Base-by-base conservation (phyloP, 2,888 invertebrate species). In the Lottia scabra region DNA sequence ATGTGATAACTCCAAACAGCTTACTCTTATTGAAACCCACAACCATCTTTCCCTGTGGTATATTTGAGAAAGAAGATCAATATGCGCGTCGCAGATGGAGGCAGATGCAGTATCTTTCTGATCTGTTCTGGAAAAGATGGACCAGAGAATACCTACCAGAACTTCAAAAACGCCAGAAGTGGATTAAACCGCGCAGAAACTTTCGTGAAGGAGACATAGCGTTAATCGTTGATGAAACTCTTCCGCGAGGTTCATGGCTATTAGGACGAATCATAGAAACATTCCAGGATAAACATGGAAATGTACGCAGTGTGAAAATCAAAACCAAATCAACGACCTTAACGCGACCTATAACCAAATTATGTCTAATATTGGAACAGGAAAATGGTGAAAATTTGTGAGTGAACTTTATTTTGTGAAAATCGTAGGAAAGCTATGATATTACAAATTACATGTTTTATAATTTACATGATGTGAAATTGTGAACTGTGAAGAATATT, bases 1-100 rank as follows among this genome's bases (percentile, higher is more conserved):
- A 48, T 13, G 68, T 71, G n/a, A 38, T 75, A 16, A 77, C 77
- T n/a, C 78, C 78, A 56, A 73, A 75, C 46, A 71, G 75, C 30
- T 46, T 78, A 30, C 69, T 78, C 4, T 23, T 70, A 23, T 43
- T 75, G 5, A 30, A 43, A 16, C 15, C 63, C 4, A 65, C 63
- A 6, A n/a, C 65, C n/a, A 26, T 6, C 5, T 30, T 71, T 26
- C 77, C 75, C 19, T 75, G 77, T 10, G 77, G 77, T n/a, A 46
- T 63, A 44, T 77, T n/a, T n/a, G n/a, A n/a, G n/a, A n/a, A n/a
- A n/a, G n/a, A n/a, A n/a, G n/a, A n/a, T n/a, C n/a, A n/a, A n/a
- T n/a, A n/a, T n/a, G n/a, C n/a, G n/a, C n/a, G n/a, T n/a, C n/a
- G n/a, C n/a, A n/a, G n/a, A n/a, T n/a, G n/a, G n/a, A n/a, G n/a